Evolutionary conservation across 2,888 invertebrate species (phyloP), one percentile per base, ranked within the genome.

Genomic region (Schizotus pectinicornis): DNA sequence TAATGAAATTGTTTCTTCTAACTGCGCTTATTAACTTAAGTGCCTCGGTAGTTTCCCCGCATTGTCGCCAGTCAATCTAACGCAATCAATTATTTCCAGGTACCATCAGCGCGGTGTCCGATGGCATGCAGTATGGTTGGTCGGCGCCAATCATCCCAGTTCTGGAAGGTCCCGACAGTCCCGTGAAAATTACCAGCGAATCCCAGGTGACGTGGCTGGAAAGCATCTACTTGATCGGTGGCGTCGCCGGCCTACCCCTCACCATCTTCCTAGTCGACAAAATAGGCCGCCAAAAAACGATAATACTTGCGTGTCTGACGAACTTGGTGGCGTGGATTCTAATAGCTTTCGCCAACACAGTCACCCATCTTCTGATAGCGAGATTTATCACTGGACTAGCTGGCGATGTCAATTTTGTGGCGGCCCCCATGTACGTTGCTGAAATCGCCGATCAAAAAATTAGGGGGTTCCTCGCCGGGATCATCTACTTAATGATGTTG

Each of bases 81-180:
- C 36, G 7, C 8, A 12, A 7, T 12, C 43, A 53, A 58, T 49
- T 54, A 56, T 52, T 38, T 54, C 37, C 67, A 80, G 80, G 76
- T 63, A 80, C 79, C 12, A 64, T 79, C 31, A 77, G 77, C 47
- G 78, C 79, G n/a, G 74, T 80, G 36, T 77, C 78, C 11, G 80
- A 80, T 74, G 80, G 80, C 48, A 79, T 80, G 76, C 77, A 79
- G 62, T 80, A 80, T 45, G 79, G 78, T 9, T 80, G 80, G 80
- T 76, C 79, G 9, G 76, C 79, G 3, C 79, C 80, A 8, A 71
- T 76, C 7, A 70, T 78, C 3, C 79, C 76, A 3, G 64, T 77
- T 6, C 67, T 80, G 7, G 64, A 74, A 57, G 48, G 59, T 5
- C 61, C 61, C 1, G 70, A 72, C 51, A 71, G 71, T 8, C 78